phyloP scores from a whole-genome alignment of 2,797 vertebrate genomes.

The Enteromius argenteus region DNA sequence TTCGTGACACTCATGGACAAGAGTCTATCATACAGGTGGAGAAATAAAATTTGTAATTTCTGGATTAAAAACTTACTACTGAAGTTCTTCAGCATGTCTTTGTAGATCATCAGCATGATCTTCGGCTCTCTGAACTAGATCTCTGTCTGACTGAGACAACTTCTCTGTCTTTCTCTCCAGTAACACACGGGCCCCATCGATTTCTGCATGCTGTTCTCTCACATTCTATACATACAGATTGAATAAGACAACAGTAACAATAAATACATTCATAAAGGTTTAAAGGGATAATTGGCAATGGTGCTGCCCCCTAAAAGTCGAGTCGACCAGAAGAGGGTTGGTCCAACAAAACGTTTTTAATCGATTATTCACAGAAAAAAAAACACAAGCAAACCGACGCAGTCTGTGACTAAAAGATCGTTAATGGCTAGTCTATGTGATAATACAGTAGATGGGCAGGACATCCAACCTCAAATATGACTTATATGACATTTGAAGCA shows the following conservation, averaged over 20 bases:
- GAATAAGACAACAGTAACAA: background rate
- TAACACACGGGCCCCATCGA: conserved; percentile 87
- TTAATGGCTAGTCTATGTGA: too few species aligned
- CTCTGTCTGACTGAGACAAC: conserved; percentile 82
- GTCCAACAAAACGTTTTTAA: too few species aligned
- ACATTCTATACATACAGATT: conserved; percentile 78
- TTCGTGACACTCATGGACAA: background rate
- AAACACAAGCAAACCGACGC: too few species aligned
- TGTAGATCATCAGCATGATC: conserved; percentile 83
- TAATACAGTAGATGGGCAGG: too few species aligned
- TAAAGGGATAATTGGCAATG: background rate
- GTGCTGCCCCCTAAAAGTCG: too few species aligned
- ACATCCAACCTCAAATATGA: too few species aligned
- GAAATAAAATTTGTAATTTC: background rate
- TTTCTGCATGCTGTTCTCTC: conserved; percentile 87
- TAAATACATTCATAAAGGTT: background rate
- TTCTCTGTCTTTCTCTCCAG: conserved; percentile 84
- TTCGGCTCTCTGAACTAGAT: conserved; percentile 84
- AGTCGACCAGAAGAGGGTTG: too few species aligned
- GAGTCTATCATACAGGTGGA: background rate
- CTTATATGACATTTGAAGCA: too few species aligned
- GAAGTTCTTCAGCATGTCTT: conserved; percentile 82
- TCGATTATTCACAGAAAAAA: too few species aligned
- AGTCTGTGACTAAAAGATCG: too few species aligned
- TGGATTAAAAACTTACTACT: conserved; percentile 77